These are phyloP conservation scores for Drosophila maculinotata DNA, from an alignment of 2,888 invertebrate species.

Conservation along the genomic window DNA sequence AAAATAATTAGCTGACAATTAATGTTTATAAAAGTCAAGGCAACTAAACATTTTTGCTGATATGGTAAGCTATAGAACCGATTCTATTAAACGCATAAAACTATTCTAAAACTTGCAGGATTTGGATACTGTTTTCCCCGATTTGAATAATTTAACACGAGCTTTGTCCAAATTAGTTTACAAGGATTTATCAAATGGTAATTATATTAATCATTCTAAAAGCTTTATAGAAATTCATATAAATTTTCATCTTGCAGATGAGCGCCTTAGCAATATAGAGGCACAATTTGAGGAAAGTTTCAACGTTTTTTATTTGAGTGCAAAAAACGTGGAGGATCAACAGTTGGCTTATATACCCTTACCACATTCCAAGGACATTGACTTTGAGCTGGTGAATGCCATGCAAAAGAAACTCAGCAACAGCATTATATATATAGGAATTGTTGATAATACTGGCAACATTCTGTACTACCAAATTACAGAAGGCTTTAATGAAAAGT, in stretches of 20 bases:
- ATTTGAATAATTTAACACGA: constrained; percentile 83
- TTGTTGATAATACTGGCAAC: constrained; percentile 85
- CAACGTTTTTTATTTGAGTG: constrained; percentile 69
- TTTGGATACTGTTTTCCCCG: constrained; percentile 85
- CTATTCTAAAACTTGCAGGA: constrained; percentile 49
- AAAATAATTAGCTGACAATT: background rate
- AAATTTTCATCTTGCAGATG: constrained; percentile 40
- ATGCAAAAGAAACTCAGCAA: constrained; percentile 57
- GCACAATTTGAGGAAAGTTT: constrained; percentile 54
- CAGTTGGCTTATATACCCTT: constrained; percentile 63
- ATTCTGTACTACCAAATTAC: constrained; percentile 85
- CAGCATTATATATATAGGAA: constrained; percentile 81
- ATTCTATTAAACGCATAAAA: background rate
- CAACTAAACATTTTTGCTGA: background rate
- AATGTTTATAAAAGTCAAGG: background rate
- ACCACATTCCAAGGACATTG: constrained; percentile 57
- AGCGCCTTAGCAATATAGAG: constrained; percentile 46
- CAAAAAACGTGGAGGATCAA: constrained; percentile 14
- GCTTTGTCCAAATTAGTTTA: constrained; percentile 86
- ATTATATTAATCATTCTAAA: too few species aligned
- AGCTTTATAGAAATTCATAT: background rate
- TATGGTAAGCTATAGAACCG: constrained; percentile 37
- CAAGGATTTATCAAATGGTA: constrained; percentile 85
- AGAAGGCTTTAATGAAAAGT: constrained; percentile 66
- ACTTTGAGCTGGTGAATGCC: constrained; percentile 56